Evolutionary conservation across 1,140 invertebrate genomes (phyloP).

Genomic region (Drosophila willistoni): DNA sequence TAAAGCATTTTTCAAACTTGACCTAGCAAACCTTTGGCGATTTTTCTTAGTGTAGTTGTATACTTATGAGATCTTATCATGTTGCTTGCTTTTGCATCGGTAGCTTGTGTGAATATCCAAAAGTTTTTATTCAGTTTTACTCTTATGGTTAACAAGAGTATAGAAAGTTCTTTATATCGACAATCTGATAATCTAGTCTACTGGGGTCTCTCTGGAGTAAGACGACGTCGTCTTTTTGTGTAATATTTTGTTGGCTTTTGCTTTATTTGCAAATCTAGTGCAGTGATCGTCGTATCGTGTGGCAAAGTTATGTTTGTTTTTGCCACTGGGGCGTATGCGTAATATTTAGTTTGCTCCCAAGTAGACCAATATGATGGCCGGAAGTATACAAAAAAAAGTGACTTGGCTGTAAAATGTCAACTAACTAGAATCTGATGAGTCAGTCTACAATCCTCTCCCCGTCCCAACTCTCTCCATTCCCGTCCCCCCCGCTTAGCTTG

Average conservation of each 20-base stretch:
- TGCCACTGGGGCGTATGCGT: slow-evolving; percentile 59
- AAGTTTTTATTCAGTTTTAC: too few relatives aligned
- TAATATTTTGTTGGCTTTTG: slow-evolving; percentile 12
- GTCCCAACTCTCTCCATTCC: too few relatives aligned
- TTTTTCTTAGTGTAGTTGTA: too few relatives aligned
- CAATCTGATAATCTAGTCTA: background rate
- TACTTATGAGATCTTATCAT: too few relatives aligned
- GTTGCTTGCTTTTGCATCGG: too few relatives aligned
- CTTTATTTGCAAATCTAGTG: slow-evolving; percentile 54
- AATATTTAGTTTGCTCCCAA: slow-evolving; percentile 36
- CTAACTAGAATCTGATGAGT: slow-evolving; percentile 9
- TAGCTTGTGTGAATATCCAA: too few relatives aligned
- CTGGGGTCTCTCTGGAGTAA: too few relatives aligned
- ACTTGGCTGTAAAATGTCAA: slow-evolving; percentile 54
- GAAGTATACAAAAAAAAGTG: slow-evolving; percentile 19
- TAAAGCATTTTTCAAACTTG: too few relatives aligned
- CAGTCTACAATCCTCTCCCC: background rate
- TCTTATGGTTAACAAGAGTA: too few relatives aligned
- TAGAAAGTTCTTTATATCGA: too few relatives aligned
- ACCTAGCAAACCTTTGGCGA: too few relatives aligned
- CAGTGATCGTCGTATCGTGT: slow-evolving; percentile 5
- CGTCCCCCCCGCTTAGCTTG: too few relatives aligned
- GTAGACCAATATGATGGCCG: slow-evolving; percentile 30
- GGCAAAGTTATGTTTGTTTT: slow-evolving; percentile 47
- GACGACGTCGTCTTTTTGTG: background rate